Conservation (phyloP, 2,797 vertebrate species). For the Oophaga sylvatica region DNA sequence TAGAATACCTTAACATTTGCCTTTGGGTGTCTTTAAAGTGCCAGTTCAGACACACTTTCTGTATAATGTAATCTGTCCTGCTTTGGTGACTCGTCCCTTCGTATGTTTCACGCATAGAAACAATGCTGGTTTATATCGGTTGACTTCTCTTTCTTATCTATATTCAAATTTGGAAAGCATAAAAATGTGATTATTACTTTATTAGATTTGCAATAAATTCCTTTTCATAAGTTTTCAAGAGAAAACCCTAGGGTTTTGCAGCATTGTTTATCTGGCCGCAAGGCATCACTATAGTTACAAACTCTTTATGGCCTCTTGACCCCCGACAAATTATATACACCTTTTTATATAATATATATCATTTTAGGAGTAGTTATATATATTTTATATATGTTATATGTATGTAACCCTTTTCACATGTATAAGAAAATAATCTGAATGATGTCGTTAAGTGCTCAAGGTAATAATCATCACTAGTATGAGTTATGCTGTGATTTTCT, state of each 20-base stretch:
- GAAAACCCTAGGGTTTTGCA: not conserved
- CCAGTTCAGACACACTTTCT: not conserved
- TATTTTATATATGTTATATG: too few relatives aligned
- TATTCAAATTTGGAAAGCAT: not conserved
- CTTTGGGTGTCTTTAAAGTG: slow-evolving; percentile 11
- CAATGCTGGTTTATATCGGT: slow-evolving; percentile 1
- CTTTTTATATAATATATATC: not conserved
- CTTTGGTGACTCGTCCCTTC: too few relatives aligned
- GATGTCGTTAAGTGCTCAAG: too few relatives aligned
- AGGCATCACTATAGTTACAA: not conserved
- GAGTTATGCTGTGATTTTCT: too few relatives aligned
- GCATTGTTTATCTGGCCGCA: not conserved
- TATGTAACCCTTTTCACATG: too few relatives aligned
- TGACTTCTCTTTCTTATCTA: not conserved
- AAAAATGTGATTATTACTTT: not conserved
- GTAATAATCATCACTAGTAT: too few relatives aligned
- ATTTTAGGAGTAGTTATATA: not conserved
- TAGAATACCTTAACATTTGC: not conserved
- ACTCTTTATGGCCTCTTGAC: not conserved
- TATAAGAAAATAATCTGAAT: too few relatives aligned
- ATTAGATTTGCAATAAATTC: not conserved
- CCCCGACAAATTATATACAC: not conserved
- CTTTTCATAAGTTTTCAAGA: not conserved
- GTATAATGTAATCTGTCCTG: not conserved
- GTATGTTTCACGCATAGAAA: too few relatives aligned